phyloP scores from a whole-genome alignment of 2,113 vertebrate species.

The Petrocephalus zakoni region DNA sequence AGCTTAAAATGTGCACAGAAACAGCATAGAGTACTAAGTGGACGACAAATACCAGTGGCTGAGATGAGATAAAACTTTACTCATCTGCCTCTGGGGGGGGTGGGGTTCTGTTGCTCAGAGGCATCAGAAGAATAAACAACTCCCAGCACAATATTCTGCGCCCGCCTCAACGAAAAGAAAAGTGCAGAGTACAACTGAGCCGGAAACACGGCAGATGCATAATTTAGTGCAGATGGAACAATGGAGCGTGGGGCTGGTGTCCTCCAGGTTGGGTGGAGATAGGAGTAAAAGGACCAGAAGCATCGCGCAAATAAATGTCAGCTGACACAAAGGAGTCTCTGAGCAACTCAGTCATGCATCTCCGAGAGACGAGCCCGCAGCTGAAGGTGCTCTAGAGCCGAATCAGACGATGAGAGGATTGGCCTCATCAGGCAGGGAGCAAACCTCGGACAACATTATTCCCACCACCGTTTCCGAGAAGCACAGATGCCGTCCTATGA shows the following conservation, averaged over 20 bases:
- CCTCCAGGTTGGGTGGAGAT: neutral
- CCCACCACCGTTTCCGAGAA: neutral
- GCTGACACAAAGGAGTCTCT: neutral
- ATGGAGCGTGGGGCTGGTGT: neutral
- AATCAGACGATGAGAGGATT: neutral
- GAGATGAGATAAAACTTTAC: neutral
- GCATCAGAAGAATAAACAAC: neutral
- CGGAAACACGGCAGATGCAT: neutral
- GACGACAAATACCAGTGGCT: neutral
- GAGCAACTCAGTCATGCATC: neutral
- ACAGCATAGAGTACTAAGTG: neutral
- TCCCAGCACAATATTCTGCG: neutral
- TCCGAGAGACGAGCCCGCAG: neutral
- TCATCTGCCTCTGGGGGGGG: neutral
- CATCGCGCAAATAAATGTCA: neutral
- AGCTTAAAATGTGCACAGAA: neutral
- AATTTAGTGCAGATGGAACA: neutral
- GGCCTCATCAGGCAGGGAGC: neutral
- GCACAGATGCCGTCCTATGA: neutral
- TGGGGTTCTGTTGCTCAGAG: neutral
- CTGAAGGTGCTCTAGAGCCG: neutral
- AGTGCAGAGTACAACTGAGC: neutral
- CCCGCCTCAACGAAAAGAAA: neutral
- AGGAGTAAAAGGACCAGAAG: neutral
- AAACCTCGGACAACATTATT: neutral